phyloP scores from a whole-genome alignment of 2,113 vertebrate genomes.

The Trochalopteron elliotii region DNA sequence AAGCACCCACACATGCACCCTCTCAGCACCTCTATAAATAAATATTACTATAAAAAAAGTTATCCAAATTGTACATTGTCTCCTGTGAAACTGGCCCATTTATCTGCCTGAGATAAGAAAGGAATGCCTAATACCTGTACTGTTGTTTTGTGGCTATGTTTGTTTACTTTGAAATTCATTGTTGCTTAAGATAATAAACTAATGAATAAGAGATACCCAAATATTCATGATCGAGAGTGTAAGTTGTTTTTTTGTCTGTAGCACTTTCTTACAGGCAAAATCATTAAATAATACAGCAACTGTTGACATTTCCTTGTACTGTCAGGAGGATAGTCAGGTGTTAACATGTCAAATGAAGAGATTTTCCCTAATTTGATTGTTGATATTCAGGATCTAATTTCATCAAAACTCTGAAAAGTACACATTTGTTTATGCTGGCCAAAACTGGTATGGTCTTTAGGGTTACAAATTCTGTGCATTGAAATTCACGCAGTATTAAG shows the following conservation, averaged over 20 bases:
- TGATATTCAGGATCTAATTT: slow-evolving; percentile 7
- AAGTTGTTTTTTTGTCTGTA: neutral
- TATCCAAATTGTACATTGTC: neutral
- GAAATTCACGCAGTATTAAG: neutral
- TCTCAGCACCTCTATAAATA: neutral
- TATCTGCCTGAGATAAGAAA: neutral
- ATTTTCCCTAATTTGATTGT: slow-evolving; percentile 17
- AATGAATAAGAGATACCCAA: neutral
- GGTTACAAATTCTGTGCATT: neutral
- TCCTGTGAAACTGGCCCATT: neutral
- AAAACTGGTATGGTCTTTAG: neutral
- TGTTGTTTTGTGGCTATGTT: neutral
- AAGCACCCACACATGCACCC: too few relatives aligned
- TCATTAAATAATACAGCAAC: neutral
- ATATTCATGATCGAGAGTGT: neutral
- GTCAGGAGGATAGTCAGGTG: neutral
- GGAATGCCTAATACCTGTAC: neutral
- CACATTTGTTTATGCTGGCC: neutral
- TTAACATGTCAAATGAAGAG: neutral
- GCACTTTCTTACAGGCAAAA: neutral
- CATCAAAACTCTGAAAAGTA: slow-evolving; percentile 26
- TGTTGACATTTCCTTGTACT: neutral
- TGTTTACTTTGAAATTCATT: neutral
- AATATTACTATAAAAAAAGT: neutral
- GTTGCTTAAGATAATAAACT: neutral